Evolutionary conservation across 2,113 vertebrate genomes (phyloP).

Genomic region (Larimichthys polyactis): DNA sequence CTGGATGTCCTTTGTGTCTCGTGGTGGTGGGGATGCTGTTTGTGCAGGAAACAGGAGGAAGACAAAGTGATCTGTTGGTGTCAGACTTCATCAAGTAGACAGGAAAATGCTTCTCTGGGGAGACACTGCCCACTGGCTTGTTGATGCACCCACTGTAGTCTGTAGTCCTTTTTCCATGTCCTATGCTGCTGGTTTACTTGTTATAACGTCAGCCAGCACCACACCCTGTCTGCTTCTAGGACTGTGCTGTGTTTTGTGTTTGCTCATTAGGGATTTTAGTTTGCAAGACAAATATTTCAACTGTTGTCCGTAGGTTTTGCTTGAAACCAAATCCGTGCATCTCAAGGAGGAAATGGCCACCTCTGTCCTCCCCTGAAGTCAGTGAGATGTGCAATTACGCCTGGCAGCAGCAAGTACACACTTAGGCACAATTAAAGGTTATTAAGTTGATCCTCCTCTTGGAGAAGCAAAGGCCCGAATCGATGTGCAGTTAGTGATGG

Average conservation of each 20-base stretch:
- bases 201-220: slow-evolving; percentile 2
- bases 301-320: not conserved
- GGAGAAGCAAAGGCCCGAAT: not conserved
- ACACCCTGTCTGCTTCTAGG: slow-evolving; percentile 12
- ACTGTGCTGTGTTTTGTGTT: not conserved
- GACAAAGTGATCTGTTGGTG: slow-evolving; percentile 37
- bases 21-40: slow-evolving; percentile 25
- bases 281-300: not conserved
- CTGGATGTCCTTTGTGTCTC: slow-evolving; percentile 70
- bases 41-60: slow-evolving; percentile 37
- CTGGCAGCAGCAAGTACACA: not conserved
- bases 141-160: slow-evolving; percentile 24
- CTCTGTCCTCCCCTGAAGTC: not conserved
- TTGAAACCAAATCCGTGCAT: not conserved
- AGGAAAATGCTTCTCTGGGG: slow-evolving; percentile 39
- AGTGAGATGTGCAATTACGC: not conserved
- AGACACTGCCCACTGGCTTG: not conserved
- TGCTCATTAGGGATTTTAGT: not conserved
- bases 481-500: not conserved
- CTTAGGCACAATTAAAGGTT: not conserved
- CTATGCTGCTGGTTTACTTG: not conserved
- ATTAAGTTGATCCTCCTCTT: slow-evolving; percentile 4
- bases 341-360: not conserved
- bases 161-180: not conserved
- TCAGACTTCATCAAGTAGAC: slow-evolving; percentile 26